These are phyloP conservation scores for Eurois occulta DNA, from an alignment of 2,888 invertebrate species.

Conservation along the genomic window DNA sequence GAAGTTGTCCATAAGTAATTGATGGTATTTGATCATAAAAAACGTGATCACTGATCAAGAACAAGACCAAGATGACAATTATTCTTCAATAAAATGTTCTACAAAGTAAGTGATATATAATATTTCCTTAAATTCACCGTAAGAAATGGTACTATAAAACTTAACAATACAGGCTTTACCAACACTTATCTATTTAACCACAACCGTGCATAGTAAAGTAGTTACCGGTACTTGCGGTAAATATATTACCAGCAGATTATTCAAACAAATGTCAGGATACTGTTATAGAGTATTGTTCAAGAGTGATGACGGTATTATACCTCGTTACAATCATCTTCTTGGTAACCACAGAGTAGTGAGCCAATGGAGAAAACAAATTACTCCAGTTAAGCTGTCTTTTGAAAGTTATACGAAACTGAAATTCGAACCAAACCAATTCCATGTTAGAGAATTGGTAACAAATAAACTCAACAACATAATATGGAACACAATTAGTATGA, in stretches of 20 bases:
- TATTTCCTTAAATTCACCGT: not conserved
- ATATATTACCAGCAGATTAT: slow-evolving; percentile 69
- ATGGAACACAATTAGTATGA: not conserved
- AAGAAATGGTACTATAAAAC: not conserved
- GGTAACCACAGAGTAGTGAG: slow-evolving; percentile 12
- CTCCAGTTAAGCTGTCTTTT: not conserved
- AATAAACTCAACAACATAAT: not conserved
- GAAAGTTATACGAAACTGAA: not conserved
- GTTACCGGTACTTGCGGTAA: slow-evolving; percentile 72
- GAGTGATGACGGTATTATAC: slow-evolving; percentile 66
- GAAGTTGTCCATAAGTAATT: not conserved
- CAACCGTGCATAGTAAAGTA: slow-evolving; percentile 41
- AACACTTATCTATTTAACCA: slow-evolving; percentile 28
- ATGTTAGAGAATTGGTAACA: not conserved
- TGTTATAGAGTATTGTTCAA: slow-evolving; percentile 72
- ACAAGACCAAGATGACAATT: not conserved
- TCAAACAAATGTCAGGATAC: slow-evolving; percentile 73
- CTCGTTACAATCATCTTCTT: slow-evolving; percentile 43
- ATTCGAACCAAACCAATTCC: not conserved
- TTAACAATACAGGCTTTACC: slow-evolving; percentile 30
- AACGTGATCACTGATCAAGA: not conserved
- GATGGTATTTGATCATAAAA: not conserved
- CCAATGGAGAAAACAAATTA: not conserved
- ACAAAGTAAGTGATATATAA: no score
- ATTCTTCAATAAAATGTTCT: not conserved